Evolutionary conservation across 2,797 vertebrate genomes (phyloP).

Genomic region (Thaleichthys pacificus): DNA sequence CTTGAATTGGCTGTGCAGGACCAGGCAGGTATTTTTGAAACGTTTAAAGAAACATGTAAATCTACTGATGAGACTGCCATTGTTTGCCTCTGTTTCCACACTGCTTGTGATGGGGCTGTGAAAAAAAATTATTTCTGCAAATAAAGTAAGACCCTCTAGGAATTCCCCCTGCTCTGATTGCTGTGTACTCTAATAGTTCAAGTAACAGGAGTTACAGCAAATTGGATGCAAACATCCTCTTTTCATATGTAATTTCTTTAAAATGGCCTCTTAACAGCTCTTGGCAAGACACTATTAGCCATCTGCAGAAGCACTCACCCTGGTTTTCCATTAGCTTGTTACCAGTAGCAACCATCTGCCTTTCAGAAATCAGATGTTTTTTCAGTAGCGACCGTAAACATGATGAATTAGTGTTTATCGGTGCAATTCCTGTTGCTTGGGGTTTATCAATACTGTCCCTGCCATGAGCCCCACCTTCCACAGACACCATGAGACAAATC

Average conservation of each 20-base stretch:
- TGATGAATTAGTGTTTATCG: slow-evolving; percentile 47
- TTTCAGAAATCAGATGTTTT: slow-evolving; percentile 49
- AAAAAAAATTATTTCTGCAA: no score
- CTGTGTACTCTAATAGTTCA: no score
- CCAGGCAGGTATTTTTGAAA: background rate
- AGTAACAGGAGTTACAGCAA: background rate
- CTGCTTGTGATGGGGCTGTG: no score
- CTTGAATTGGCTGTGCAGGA: background rate
- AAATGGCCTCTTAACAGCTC: background rate
- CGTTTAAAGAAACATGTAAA: no score
- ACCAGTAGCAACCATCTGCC: slow-evolving; percentile 57
- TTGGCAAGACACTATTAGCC: background rate
- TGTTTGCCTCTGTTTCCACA: no score
- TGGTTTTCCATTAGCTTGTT: slow-evolving; percentile 23
- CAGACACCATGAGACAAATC: slow-evolving; percentile 35
- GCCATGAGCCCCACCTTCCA: slow-evolving; percentile 9
- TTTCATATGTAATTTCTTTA: background rate
- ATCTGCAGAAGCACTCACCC: slow-evolving; percentile 1
- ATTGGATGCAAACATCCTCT: slow-evolving; percentile 14
- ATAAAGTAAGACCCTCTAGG: background rate
- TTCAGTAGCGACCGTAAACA: slow-evolving; percentile 35
- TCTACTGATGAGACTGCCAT: background rate
- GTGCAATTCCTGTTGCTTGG: slow-evolving; percentile 15
- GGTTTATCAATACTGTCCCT: slow-evolving; percentile 34
- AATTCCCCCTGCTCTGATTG: background rate